These are phyloP conservation scores for Daubentonia madagascariensis DNA, from an alignment of 2,113 vertebrate genomes.

Conservation along the genomic window DNA sequence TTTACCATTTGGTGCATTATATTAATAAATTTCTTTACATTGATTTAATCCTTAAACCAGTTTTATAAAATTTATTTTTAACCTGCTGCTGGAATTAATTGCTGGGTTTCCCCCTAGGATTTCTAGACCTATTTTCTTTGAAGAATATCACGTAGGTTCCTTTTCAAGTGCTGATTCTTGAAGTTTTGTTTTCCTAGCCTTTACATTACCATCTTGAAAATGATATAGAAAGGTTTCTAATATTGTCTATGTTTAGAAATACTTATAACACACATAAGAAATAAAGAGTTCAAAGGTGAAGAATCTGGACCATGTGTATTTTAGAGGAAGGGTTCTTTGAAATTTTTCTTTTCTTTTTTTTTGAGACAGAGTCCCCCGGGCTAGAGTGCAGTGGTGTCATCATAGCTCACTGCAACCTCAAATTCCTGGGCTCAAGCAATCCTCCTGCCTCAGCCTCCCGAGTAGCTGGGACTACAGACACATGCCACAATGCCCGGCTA, in stretches of 20 bases:
- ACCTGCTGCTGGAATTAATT: neutral
- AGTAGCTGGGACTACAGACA: too few relatives aligned
- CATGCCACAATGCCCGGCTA: too few relatives aligned
- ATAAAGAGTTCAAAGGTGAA: neutral
- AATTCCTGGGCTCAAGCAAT: neutral
- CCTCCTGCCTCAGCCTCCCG: too few relatives aligned
- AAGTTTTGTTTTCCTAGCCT: neutral
- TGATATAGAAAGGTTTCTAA: slow-evolving; percentile 18
- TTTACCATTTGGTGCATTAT: neutral
- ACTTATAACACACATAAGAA: slow-evolving; percentile 18
- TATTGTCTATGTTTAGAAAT: slow-evolving; percentile 2
- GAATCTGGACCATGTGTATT: neutral
- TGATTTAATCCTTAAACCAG: neutral
- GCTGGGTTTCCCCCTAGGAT: neutral
- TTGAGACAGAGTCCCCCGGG: neutral
- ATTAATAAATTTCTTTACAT: neutral
- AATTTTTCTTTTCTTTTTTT: neutral
- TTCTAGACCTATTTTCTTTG: slow-evolving; percentile 2
- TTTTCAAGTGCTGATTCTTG: slow-evolving; percentile 11
- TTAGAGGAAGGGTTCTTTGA: neutral
- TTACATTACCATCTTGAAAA: neutral
- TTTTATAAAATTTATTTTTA: neutral
- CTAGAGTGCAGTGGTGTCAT: neutral
- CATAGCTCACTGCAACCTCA: neutral
- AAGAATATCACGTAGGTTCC: neutral